Evolutionary conservation across 2,797 vertebrate genomes (phyloP).

Genomic region (Masticophis lateralis): DNA sequence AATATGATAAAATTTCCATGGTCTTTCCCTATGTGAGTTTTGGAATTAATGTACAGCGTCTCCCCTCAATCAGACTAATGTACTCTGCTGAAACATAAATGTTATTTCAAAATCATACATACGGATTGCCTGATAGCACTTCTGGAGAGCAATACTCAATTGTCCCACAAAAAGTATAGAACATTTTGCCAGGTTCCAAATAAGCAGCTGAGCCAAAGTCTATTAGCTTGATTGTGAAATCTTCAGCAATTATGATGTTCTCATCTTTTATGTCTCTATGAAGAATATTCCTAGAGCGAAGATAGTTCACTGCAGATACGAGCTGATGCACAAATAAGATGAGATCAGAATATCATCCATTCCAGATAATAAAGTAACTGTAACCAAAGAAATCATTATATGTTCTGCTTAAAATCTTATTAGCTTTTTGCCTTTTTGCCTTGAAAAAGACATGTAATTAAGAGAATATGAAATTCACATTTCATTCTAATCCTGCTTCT

Average conservation of each 20-base stretch:
- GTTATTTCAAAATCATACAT: slow-evolving; percentile 63
- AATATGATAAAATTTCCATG: not conserved
- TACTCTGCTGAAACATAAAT: not conserved
- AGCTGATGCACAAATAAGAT: slow-evolving; percentile 73
- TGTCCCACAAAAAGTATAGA: slow-evolving; percentile 91
- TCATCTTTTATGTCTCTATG: slow-evolving; percentile 98
- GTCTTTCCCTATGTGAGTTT: not conserved
- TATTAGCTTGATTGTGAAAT: slow-evolving; percentile 88
- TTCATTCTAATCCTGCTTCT: not conserved
- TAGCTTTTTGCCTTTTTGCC: not conserved
- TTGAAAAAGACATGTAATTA: not conserved
- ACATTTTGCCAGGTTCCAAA: slow-evolving; percentile 83
- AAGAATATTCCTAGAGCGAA: slow-evolving; percentile 80
- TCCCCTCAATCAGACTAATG: not conserved
- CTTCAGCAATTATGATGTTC: slow-evolving; percentile 89
- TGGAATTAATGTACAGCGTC: not conserved
- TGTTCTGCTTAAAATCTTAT: not conserved
- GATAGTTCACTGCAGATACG: slow-evolving; percentile 86
- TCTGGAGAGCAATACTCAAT: slow-evolving; percentile 95
- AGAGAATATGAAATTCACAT: not conserved
- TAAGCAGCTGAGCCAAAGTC: slow-evolving; percentile 91
- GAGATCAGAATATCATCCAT: slow-evolving; percentile 16
- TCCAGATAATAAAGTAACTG: not conserved
- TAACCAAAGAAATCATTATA: not conserved
- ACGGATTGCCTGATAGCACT: slow-evolving; percentile 91